Base-by-base conservation (phyloP, 1,140 invertebrate genomes). In the Teleogryllus occipitalis region DNA sequence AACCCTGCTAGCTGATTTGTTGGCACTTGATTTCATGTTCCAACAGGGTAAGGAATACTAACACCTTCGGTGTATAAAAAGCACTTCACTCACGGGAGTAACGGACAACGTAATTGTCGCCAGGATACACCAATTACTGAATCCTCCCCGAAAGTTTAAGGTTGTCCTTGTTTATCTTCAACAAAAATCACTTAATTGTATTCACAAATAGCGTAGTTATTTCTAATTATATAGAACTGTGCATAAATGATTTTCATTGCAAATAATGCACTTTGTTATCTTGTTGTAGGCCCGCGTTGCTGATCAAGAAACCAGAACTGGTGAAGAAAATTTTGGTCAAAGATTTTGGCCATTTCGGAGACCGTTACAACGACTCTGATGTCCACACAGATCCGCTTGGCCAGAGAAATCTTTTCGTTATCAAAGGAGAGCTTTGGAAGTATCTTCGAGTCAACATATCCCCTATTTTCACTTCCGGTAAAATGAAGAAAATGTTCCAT, bases 391-490 rank as follows among this genome's bases (percentile, higher is more conserved):
- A 90, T 80, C 85, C 89, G 12, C 76, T 91, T 21, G 84, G 85
- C 15, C 15, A 47, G n/a, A 65, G 65, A 39, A 79, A 90, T 82
- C 82, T 90, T 14, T 87, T 90, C 49, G 86, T 86, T 49, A 83
- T 88, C 76, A 85, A 86, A 79, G 90, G 88, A 10, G 85, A 87
- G 14, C 84, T 86, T 39, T 93, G 92, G 92, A 88, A 88, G 76
- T 84, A 87, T 65, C 85, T 92, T 49, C 85, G 92, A 75, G 85
- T 87, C 8, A 89, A 91, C 80, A 85, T 92, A 46, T 90, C 89
- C 47, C 90, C 90, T 7, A 89, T 89, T 0, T 93, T 93, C 82
- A 92, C 89, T 46, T 89, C 89, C 0, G 88, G 88, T 7, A 92
- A 92, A 83, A 87, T 93, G 82, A 90, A 89, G 82, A 87, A 83